Conservation (phyloP, 1,140 invertebrate species). For the Euwallacea fornicatus region DNA sequence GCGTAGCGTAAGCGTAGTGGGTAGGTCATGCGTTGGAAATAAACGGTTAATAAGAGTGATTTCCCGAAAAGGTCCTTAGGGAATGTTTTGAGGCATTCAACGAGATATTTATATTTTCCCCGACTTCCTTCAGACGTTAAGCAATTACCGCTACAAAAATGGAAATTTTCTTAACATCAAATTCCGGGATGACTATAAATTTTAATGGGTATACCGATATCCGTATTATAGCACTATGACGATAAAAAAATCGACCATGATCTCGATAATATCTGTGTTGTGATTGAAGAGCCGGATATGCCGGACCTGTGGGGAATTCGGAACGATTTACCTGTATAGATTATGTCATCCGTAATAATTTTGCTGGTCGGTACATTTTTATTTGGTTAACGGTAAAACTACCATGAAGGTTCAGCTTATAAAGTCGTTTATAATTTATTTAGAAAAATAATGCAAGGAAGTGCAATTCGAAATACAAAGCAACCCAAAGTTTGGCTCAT, state of each 20-base stretch:
- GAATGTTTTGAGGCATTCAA: too few species aligned
- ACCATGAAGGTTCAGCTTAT: slow-evolving; percentile 2
- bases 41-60: too few species aligned
- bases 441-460: too few species aligned
- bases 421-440: neutral
- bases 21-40: too few species aligned
- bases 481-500: too few species aligned
- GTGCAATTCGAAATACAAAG: too few species aligned
- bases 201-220: slow-evolving; percentile 23
- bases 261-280: slow-evolving; percentile 22
- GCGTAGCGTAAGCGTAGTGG: too few species aligned
- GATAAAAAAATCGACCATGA: slow-evolving; percentile 19
- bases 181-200: slow-evolving; percentile 21
- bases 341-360: slow-evolving; percentile 19
- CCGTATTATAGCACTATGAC: slow-evolving; percentile 13
- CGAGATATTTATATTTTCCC: too few species aligned
- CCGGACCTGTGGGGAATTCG: slow-evolving; percentile 19
- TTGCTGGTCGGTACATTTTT: slow-evolving; percentile 6
- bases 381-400: neutral
- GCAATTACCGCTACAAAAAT: too few species aligned
- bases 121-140: too few species aligned
- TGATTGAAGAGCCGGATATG: slow-evolving; percentile 28
- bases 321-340: slow-evolving; percentile 12
- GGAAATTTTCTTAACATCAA: slow-evolving; percentile 2
- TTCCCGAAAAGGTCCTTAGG: too few species aligned